Evolutionary conservation across 35 echinoderm and acorn worm species (phyloP), one percentile per base, ranked within the genome.

Genomic region (Stichopus chloronotus): DNA sequence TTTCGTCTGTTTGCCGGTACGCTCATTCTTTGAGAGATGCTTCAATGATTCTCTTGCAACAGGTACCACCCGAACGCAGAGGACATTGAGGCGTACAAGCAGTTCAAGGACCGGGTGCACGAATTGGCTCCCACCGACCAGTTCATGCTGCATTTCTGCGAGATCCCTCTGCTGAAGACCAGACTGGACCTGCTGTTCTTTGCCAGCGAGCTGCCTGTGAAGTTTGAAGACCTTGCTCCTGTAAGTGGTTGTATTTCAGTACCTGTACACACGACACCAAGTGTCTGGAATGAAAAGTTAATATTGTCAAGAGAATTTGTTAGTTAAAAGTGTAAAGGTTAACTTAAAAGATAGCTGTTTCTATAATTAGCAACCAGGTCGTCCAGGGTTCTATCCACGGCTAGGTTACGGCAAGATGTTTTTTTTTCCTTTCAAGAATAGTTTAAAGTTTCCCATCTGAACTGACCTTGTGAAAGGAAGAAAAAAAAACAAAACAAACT

Each of bases 71-170:
- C 97, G 56, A 96, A 94, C 23, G 91, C 97, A n/a, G 97, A 99
- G 81, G 97, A 99, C 25, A 93, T 95, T 13, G 97, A 99, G 78
- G 94, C 95, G 5, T 99, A 96, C 79, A 93, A 93, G 24, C 91
- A 96, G 78, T 99, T 95, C 57, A 90, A 91, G 78, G 97, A 96
- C 52, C 93, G 63, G 16, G 93, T 91, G 52, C 61, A 63, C 4
- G 97, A 99, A 79, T 69, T 99, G 65, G 95, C 94, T 81, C 23
- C 71, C 19, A 96, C 97, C 19, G 97, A 99, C 72, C 97, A 96
- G 79, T 99, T 99, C 57, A 99, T 99, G 97, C 78, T 99, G 92
- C 97, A 96, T 22, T 87, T 99, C 8, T 99, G 97, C 92, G 97
- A 96, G 91, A 99, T 99, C 12, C 97, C 97, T 25, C 78, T 93